phyloP scores from a whole-genome alignment of 2,113 vertebrate species.

The Octodon degus region DNA sequence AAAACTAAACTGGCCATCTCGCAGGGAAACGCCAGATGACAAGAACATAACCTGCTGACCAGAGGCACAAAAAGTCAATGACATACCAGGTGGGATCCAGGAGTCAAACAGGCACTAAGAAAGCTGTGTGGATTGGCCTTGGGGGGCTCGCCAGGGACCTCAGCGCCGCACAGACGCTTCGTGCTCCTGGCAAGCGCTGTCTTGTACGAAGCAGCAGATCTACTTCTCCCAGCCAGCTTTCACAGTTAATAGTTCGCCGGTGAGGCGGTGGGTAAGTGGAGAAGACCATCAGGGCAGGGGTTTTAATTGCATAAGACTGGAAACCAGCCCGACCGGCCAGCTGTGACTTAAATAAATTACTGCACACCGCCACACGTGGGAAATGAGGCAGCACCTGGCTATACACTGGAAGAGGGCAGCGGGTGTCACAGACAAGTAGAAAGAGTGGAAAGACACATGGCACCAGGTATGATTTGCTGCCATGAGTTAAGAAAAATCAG shows the following conservation, averaged over 20 bases:
- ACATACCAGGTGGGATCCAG: background rate
- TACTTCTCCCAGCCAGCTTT: background rate
- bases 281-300: background rate
- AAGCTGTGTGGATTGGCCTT: background rate
- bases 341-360: background rate
- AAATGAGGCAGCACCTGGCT: background rate
- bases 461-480: background rate
- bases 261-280: rapidly evolving
- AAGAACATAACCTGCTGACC: constrained; percentile 47
- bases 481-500: background rate
- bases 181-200: rapidly evolving
- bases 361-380: background rate
- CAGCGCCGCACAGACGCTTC: background rate
- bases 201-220: background rate
- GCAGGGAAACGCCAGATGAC: constrained; percentile 38
- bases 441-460: rapidly evolving
- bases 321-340: background rate
- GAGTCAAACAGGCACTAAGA: background rate
- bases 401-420: rapidly evolving
- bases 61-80: background rate
- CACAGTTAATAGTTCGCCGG: background rate
- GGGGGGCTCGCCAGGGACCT: rapidly evolving
- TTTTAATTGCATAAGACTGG: background rate
- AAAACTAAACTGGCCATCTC: constrained; percentile 31
- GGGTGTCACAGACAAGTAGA: rapidly evolving